Percentiles rank a stretch among this genome's conserved stretches.
Evolutionary conservation across 2,888 invertebrate genomes (phyloP).

Genomic region (Drosophila hamatofila): DNA sequence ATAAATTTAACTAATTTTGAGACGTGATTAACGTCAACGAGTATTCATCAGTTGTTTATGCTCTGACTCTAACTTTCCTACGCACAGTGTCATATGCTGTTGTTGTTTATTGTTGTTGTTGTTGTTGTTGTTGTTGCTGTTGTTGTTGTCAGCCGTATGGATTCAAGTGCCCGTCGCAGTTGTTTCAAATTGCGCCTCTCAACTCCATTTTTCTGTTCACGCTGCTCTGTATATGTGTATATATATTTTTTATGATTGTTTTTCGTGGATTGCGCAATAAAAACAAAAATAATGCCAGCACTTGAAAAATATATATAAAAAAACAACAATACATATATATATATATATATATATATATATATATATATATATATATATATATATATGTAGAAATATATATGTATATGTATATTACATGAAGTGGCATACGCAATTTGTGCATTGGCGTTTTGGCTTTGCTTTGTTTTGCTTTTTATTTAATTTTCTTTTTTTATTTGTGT

Average conservation of each 20-base stretch:
- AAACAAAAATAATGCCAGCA: constrained; percentile 77
- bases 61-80: background rate
- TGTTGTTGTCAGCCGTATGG: constrained; percentile 52
- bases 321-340: background rate
- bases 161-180: constrained; percentile 74
- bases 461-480: background rate
- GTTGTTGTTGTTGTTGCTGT: constrained; percentile 17
- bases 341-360: constrained; percentile 15
- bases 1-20: no score
- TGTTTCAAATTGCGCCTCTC: constrained; percentile 71
- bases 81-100: constrained; percentile 4
- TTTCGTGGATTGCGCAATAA: constrained; percentile 74
- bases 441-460: constrained; percentile 52
- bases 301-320: constrained; percentile 37
- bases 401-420: constrained; percentile 45
- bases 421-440: constrained; percentile 77
- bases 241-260: constrained; percentile 66
- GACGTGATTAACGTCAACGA: background rate
- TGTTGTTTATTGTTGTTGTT: constrained; percentile 23
- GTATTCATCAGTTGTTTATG: background rate
- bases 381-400: no score
- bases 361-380: constrained; percentile 9
- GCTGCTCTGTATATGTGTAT: background rate
- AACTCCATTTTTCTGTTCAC: constrained; percentile 49
- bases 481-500: constrained; percentile 37